A percentile compares a stretch with the other conserved stretches of the same genome.
phyloP scores from a whole-genome alignment of 2,113 vertebrate genomes.

The Perccottus glenii region DNA sequence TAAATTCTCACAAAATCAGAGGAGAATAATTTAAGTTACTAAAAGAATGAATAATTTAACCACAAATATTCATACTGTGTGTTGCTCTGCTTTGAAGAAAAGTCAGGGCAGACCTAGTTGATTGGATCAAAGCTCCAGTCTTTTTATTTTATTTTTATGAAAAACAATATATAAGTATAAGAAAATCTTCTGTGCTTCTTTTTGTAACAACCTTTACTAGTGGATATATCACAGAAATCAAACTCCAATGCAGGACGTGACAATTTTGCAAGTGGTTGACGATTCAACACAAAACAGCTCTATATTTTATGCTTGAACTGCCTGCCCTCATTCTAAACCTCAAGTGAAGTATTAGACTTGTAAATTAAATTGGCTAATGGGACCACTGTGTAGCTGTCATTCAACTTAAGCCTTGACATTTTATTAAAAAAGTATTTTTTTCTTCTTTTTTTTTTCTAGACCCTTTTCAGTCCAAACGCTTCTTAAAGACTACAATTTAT shows the following conservation, averaged over 20 bases:
- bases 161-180: too few species aligned
- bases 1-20: neutral
- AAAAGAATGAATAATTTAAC: too few species aligned
- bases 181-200: neutral
- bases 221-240: neutral
- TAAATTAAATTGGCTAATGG: slow-evolving; percentile 55
- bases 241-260: neutral
- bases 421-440: slow-evolving; percentile 16
- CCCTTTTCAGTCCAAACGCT: slow-evolving; percentile 1
- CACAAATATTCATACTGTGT: too few species aligned
- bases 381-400: slow-evolving; percentile 15
- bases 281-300: slow-evolving; percentile 40
- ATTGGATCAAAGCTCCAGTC: too few species aligned
- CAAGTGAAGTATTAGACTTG: slow-evolving; percentile 37
- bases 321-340: slow-evolving; percentile 27
- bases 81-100: too few species aligned
- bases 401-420: slow-evolving; percentile 17
- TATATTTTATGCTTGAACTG: slow-evolving; percentile 47
- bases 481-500: neutral
- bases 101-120: too few species aligned
- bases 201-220: neutral
- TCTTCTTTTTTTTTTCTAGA: neutral
- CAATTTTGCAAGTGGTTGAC: slow-evolving; percentile 15
- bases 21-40: too few species aligned
- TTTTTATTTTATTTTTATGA: neutral